Percentiles rank a stretch among this genome's conserved stretches.
These are phyloP conservation scores for Drosophila kurseongensis DNA, from an alignment of 1,140 invertebrate genomes.

Conservation along the genomic window DNA sequence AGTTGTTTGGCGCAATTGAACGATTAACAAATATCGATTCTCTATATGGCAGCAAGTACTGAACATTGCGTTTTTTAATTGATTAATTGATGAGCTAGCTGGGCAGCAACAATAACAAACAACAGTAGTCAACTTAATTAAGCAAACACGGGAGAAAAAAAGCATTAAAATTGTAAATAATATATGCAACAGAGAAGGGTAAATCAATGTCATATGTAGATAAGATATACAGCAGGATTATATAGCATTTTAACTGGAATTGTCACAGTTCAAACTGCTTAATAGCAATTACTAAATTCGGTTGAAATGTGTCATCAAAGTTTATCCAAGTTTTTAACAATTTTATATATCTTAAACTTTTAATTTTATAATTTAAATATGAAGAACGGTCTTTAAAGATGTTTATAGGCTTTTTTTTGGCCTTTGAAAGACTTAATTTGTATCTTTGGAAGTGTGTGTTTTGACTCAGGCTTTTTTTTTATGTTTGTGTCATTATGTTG, in stretches of 20 bases:
- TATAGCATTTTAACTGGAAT: constrained; percentile 9
- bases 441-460: too few species aligned
- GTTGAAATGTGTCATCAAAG: too few species aligned
- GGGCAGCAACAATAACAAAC: constrained; percentile 1
- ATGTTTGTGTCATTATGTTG: too few species aligned
- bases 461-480: too few species aligned
- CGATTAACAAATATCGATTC: constrained; percentile 39
- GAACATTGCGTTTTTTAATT: constrained; percentile 20
- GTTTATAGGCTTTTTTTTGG: too few species aligned
- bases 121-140: constrained; percentile 35
- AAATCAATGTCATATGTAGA: constrained; percentile 32
- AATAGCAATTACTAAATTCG: not conserved
- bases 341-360: not conserved
- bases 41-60: constrained; percentile 3
- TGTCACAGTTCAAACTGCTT: constrained; percentile 2
- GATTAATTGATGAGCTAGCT: constrained; percentile 26
- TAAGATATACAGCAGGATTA: constrained; percentile 18
- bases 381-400: not conserved
- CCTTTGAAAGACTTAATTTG: too few species aligned
- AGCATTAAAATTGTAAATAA: constrained; percentile 4
- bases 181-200: constrained; percentile 8
- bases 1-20: constrained; percentile 30
- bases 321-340: too few species aligned
- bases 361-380: not conserved
- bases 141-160: constrained; percentile 3